These are phyloP conservation scores for Syrista parreyssii DNA, from an alignment of 2,888 invertebrate species.

Conservation along the genomic window DNA sequence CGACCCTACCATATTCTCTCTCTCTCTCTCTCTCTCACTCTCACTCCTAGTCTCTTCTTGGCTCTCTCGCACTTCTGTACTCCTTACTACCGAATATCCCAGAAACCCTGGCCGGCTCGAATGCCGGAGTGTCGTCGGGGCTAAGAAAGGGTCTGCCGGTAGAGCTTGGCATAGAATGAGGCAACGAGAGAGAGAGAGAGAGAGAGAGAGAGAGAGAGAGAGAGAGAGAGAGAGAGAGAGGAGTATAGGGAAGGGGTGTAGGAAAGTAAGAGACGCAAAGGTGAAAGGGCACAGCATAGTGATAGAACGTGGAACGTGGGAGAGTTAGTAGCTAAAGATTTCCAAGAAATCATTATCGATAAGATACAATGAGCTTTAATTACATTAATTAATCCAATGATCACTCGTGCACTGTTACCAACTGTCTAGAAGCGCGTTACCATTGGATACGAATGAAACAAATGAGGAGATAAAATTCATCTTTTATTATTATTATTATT, in stretches of 20 bases:
- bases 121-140: conserved; percentile 37
- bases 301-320: conserved; percentile 6
- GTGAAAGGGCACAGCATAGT: not conserved
- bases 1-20: conserved; percentile 35
- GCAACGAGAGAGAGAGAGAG: conserved; percentile 8
- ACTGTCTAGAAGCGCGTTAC: not conserved
- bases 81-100: conserved; percentile 45
- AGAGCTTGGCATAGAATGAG: conserved; percentile 15
- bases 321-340: conserved; percentile 37
- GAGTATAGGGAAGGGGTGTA: not conserved
- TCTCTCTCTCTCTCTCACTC: conserved; percentile 26
- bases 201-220: conserved; percentile 9
- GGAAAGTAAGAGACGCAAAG: conserved; percentile 14
- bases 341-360: conserved; percentile 49
- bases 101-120: conserved; percentile 49
- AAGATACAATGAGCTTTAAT: conserved; percentile 41
- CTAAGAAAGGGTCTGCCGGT: conserved; percentile 26
- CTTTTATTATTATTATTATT: not conserved
- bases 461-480: not conserved
- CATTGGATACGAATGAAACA: not conserved
- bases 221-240: not conserved
- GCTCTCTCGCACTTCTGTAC: not conserved
- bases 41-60: conserved; percentile 11
- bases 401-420: not conserved
- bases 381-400: conserved; percentile 42